phyloP scores from a whole-genome alignment of 1,140 invertebrate species.

The Drosophila aff. region DNA sequence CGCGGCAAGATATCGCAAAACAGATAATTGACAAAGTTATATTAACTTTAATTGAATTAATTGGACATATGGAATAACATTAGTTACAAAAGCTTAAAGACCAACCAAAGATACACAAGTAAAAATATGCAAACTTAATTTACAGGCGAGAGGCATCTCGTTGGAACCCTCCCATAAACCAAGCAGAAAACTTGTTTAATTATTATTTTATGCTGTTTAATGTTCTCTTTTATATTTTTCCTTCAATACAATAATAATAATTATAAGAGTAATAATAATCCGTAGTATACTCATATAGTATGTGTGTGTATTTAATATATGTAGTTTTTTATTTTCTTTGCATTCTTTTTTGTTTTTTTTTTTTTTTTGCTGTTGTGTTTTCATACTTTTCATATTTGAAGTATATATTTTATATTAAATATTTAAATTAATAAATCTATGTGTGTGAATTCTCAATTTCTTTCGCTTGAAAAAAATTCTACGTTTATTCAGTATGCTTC shows the following conservation, averaged over 20 bases:
- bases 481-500: slow-evolving; percentile 55
- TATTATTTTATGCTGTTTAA: slow-evolving; percentile 82
- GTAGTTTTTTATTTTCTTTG: slow-evolving; percentile 62
- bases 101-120: too few species aligned
- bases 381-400: slow-evolving; percentile 76
- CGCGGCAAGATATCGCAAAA: too few species aligned
- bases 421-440: slow-evolving; percentile 83
- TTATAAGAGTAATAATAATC: slow-evolving; percentile 83
- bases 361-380: slow-evolving; percentile 44
- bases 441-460: slow-evolving; percentile 71
- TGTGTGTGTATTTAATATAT: slow-evolving; percentile 81
- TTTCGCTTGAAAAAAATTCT: slow-evolving; percentile 79
- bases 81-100: too few species aligned
- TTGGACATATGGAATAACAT: too few species aligned
- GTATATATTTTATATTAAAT: slow-evolving; percentile 81
- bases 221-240: slow-evolving; percentile 80
- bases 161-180: not conserved
- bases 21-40: too few species aligned
- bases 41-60: too few species aligned
- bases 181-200: slow-evolving; percentile 10
- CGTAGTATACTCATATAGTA: slow-evolving; percentile 75
- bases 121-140: not conserved
- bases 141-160: too few species aligned
- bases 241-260: slow-evolving; percentile 82
- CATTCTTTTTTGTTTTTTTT: slow-evolving; percentile 10